phyloP scores from a whole-genome alignment of 2,888 invertebrate species.

The Tachina fera region DNA sequence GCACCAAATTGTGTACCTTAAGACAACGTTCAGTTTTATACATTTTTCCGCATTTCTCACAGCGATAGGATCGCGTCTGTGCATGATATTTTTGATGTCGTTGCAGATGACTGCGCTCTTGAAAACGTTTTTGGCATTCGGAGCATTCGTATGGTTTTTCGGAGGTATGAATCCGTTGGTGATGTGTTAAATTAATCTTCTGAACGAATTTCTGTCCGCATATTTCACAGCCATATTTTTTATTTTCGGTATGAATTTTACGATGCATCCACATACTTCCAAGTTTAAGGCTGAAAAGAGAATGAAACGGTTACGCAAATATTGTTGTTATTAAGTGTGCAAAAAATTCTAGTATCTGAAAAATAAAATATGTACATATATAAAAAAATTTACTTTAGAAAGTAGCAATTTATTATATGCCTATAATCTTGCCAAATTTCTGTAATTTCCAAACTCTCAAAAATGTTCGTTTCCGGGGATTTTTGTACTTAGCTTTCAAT shows the following conservation, averaged over 20 bases:
- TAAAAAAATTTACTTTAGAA: background rate
- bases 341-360: background rate
- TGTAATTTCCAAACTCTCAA: too few species aligned
- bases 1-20: conserved; percentile 85
- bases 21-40: conserved; percentile 85
- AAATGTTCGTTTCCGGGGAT: too few species aligned
- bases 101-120: conserved; percentile 82
- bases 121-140: conserved; percentile 82
- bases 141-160: conserved; percentile 82
- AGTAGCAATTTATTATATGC: too few species aligned
- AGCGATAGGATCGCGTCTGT: conserved; percentile 81
- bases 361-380: background rate
- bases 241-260: conserved; percentile 82
- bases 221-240: conserved; percentile 82
- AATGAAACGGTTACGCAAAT: background rate
- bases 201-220: conserved; percentile 83
- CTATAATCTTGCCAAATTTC: too few species aligned
- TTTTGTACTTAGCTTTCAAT: too few species aligned
- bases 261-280: conserved; percentile 83
- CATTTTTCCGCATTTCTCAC: conserved; percentile 83
- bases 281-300: conserved; percentile 78
- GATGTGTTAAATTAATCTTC: conserved; percentile 83
- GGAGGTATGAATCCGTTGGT: conserved; percentile 81
- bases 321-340: background rate
- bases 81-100: conserved; percentile 83